Base-by-base conservation (phyloP, 2,888 invertebrate genomes). In the Crematogaster levior region DNA sequence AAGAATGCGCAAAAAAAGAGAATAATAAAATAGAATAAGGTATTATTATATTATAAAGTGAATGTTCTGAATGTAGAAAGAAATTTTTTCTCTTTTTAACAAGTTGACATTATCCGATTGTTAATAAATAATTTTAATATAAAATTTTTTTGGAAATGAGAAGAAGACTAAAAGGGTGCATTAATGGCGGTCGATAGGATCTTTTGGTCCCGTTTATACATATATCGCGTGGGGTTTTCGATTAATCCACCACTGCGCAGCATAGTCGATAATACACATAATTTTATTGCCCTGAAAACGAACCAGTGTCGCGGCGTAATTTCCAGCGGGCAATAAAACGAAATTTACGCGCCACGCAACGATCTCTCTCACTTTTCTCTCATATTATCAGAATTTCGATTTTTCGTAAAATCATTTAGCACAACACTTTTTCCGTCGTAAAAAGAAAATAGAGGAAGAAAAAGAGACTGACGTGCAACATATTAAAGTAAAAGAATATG, bases 201-300 rank as follows among this genome's bases (percentile, higher is more conserved):
- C 56, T 84, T 79, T 61, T 70, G n/a, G 1, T 30, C 21, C 18
- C 30, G 65, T 84, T 83, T 84, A 85, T 79, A 65, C 81, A 85
- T 74, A 79, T 46, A 46, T 46, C 46, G 72, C 27, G 74, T 21
- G 65, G 77, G 18, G n/a, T 60, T 40, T 81, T 85, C 61, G 53
- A 66, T 86, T 85, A 84, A 85, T 82, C 81, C 84, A 73, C 66
- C 58, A 63, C 34, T 84, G 60, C 9, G 48, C 48, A 75, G n/a
- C 43, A 34, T 53, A 77, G 75, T 24, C 87, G 80, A 88, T 86
- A 85, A 88, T 86, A 72, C 37, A 72, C 37, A 43, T 86, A 86
- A 88, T 88, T 83, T 80, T 74, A 86, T 88, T 68, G 60, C 53
- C 61, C 43, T 56, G 60, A 77, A 84, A 86, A 81, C 65, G 79